Evolutionary conservation across 2,797 vertebrate species (phyloP).

Genomic region (Arvicola amphibius): DNA sequence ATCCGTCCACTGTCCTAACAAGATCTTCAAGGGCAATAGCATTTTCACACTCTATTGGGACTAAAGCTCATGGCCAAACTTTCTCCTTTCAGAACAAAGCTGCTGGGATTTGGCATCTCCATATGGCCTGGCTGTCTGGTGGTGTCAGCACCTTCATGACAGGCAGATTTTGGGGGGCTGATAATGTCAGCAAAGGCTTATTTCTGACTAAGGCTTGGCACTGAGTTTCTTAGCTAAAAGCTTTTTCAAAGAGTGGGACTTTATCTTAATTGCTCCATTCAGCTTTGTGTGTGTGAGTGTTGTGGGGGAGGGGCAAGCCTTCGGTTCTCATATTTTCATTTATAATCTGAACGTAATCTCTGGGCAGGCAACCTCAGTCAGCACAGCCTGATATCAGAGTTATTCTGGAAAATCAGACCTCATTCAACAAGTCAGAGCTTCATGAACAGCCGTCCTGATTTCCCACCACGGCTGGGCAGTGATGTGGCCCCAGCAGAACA

Average conservation of each 20-base stretch:
- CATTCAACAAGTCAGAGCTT: not conserved
- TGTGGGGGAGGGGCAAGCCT: not conserved
- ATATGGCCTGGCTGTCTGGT: not conserved
- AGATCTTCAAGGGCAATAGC: accelerated
- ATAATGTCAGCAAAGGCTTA: conserved; percentile 5
- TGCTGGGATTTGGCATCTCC: accelerated
- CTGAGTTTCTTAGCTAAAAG: not conserved
- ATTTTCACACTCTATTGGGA: accelerated
- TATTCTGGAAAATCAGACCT: not conserved
- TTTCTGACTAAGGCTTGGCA: not conserved
- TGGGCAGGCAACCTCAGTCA: not conserved
- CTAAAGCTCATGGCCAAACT: not conserved
- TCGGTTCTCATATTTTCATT: not conserved
- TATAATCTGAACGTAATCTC: not conserved
- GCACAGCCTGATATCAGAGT: not conserved
- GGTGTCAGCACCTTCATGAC: not conserved
- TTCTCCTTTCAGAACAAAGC: not conserved
- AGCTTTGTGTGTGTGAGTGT: not conserved
- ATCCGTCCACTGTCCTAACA: accelerated
- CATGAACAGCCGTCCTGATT: not conserved
- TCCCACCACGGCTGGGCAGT: not conserved
- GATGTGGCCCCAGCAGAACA: not conserved
- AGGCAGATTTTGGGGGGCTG: accelerated
- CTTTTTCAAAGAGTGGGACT: not conserved
- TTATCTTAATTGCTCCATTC: not conserved